Evolutionary conservation across 2,113 vertebrate species (phyloP).

Genomic region (Callorhinus ursinus): DNA sequence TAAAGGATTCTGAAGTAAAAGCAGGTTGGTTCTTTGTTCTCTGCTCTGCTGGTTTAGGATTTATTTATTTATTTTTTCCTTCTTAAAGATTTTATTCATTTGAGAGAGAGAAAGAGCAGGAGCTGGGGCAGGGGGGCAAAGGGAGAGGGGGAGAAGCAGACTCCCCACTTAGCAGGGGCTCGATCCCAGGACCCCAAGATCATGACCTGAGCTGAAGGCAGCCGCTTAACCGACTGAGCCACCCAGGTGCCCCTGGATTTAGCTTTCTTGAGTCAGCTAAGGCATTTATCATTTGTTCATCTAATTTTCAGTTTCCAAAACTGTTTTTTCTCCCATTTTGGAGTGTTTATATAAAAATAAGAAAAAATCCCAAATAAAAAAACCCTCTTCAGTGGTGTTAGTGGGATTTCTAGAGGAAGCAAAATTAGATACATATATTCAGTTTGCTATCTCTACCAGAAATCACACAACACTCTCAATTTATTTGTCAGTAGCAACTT

Average conservation of each 20-base stretch:
- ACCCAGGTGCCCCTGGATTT: neutral
- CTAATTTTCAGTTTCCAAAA: slow-evolving; percentile 35
- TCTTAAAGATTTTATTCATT: neutral
- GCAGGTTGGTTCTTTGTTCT: neutral
- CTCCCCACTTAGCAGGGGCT: neutral
- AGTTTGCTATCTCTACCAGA: neutral
- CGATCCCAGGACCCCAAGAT: neutral
- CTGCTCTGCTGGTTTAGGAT: neutral
- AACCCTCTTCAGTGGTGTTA: neutral
- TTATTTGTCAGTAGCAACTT: slow-evolving; percentile 18
- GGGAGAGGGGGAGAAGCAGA: neutral
- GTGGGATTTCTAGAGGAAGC: neutral
- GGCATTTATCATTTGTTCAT: neutral
- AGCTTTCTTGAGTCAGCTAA: neutral
- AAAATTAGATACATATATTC: slow-evolving; percentile 14
- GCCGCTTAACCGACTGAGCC: neutral
- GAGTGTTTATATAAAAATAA: neutral
- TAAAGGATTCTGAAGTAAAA: slow-evolving; percentile 7
- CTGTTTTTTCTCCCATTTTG: neutral
- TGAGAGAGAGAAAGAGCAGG: neutral
- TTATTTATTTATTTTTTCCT: neutral
- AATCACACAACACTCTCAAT: neutral
- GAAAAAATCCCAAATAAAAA: neutral
- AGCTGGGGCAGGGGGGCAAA: neutral
- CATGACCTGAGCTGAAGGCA: neutral